Evolutionary conservation across 2,888 invertebrate species (phyloP).

Genomic region (Sesia apiformis): DNA sequence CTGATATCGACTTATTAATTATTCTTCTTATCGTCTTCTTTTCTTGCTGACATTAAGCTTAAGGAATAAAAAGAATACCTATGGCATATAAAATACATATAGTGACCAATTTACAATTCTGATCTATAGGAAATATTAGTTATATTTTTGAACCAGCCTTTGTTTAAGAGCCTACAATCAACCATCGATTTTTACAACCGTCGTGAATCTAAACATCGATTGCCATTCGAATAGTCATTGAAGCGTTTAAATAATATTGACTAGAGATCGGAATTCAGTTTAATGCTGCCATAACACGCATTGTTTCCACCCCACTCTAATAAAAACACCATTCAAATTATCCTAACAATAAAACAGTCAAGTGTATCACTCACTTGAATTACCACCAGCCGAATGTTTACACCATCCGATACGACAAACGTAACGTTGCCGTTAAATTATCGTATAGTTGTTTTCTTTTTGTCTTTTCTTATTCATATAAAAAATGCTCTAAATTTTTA

Average conservation of each 20-base stretch:
- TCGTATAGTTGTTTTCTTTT: no score
- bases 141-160: no score
- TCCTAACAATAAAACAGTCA: slow-evolving; percentile 52
- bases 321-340: slow-evolving; percentile 65
- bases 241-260: slow-evolving; percentile 9
- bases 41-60: no score
- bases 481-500: no score
- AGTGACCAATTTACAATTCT: no score
- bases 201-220: background rate
- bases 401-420: slow-evolving; percentile 37
- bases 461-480: no score
- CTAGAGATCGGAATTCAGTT: slow-evolving; percentile 17
- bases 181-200: background rate
- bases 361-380: slow-evolving; percentile 64
- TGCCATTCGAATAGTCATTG: background rate
- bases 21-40: no score
- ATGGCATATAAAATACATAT: no score
- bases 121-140: no score
- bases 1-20: no score
- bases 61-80: no score
- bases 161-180: no score
- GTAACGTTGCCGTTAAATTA: slow-evolving; percentile 18
- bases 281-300: slow-evolving; percentile 39
- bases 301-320: slow-evolving; percentile 30
- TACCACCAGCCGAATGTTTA: slow-evolving; percentile 21